phyloP scores from a whole-genome alignment of 2,113 vertebrate genomes.

The Leucosticte australis region DNA sequence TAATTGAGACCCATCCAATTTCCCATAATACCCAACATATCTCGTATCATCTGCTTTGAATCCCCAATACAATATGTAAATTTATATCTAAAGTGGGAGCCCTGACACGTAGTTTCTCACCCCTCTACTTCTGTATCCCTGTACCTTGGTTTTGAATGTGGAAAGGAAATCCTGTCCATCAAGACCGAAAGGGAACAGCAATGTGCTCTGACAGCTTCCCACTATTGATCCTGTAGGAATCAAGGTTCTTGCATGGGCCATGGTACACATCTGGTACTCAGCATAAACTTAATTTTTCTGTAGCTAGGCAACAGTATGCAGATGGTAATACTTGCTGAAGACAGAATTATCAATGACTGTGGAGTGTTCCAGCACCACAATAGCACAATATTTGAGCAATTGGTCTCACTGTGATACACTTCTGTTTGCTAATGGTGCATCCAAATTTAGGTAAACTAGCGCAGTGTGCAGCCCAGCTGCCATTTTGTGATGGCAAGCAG shows the following conservation, averaged over 20 bases:
- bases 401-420: background rate
- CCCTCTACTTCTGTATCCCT: background rate
- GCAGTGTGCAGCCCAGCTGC: background rate
- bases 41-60: background rate
- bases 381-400: background rate
- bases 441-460: background rate
- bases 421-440: background rate
- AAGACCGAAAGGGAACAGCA: background rate
- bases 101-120: accelerated
- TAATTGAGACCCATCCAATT: background rate
- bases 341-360: background rate
- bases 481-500: background rate
- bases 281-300: background rate
- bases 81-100: background rate
- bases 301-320: background rate
- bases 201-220: background rate
- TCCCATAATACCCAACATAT: background rate
- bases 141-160: background rate
- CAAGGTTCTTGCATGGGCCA: background rate
- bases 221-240: background rate
- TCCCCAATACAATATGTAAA: background rate
- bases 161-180: background rate
- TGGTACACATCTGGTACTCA: background rate
- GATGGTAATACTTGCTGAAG: background rate
- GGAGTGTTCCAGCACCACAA: background rate